A percentile compares a stretch with the other conserved stretches of the same genome.
phyloP scores from a whole-genome alignment of 2,888 invertebrate genomes.

The Trimorus sp. region DNA sequence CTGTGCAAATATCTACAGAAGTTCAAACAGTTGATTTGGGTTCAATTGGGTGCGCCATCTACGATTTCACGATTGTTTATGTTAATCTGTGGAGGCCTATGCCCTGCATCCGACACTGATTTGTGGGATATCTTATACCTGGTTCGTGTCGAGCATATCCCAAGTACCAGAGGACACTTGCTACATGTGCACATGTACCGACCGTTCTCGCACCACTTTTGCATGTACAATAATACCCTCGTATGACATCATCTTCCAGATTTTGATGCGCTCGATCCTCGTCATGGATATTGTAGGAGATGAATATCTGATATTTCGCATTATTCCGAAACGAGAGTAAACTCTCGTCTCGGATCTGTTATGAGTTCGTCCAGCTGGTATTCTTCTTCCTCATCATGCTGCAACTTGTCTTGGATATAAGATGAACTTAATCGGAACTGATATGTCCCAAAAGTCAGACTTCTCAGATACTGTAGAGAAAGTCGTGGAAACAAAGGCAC shows the following conservation, averaged over 20 bases:
- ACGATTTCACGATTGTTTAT: too few species aligned
- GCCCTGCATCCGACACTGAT: too few species aligned
- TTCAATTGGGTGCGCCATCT: too few species aligned
- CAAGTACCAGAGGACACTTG: conserved; percentile 16
- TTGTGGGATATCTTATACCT: not conserved
- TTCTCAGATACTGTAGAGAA: conserved; percentile 46
- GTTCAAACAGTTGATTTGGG: too few species aligned
- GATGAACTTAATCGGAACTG: conserved; percentile 44
- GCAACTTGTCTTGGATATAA: conserved; percentile 50
- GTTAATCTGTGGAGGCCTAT: too few species aligned
- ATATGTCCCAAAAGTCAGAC: conserved; percentile 36
- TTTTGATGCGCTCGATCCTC: not conserved
- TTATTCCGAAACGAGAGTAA: conserved; percentile 31
- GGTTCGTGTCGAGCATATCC: not conserved
- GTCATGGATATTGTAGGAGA: conserved; percentile 19
- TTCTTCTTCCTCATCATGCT: conserved; percentile 44
- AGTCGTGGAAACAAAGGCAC: conserved; percentile 37
- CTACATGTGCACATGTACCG: conserved; percentile 38
- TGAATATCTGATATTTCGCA: conserved; percentile 14
- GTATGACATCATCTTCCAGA: not conserved
- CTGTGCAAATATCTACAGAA: too few species aligned
- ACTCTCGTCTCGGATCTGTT: conserved; percentile 38
- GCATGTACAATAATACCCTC: conserved; percentile 28
- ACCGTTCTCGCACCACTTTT: conserved; percentile 15
- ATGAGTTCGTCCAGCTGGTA: conserved; percentile 41